A percentile compares a stretch with the other conserved stretches of the same genome.
phyloP scores from a whole-genome alignment of 2,888 invertebrate genomes.

The Microctonus aethiopoides region DNA sequence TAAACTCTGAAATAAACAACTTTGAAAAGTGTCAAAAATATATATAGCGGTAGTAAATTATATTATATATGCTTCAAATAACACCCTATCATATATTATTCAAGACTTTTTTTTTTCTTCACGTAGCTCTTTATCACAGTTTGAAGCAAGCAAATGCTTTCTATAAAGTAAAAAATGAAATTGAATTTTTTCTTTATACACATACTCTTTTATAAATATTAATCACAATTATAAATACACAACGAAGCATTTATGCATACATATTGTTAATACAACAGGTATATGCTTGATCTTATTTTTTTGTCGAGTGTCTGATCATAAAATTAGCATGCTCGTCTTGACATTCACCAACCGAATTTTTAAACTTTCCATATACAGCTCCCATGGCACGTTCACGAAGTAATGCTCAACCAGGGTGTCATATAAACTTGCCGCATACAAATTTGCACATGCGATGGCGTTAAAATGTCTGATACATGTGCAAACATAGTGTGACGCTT shows the following conservation, averaged over 20 bases:
- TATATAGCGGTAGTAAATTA: background rate
- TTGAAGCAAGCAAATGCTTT: background rate
- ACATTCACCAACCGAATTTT: constrained; percentile 1
- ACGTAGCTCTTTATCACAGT: background rate
- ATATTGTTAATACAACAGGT: no score
- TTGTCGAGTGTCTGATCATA: constrained; percentile 11
- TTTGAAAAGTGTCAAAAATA: background rate
- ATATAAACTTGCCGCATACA: constrained; percentile 54
- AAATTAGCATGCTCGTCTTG: constrained; percentile 21
- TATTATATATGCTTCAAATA: background rate
- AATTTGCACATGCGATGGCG: constrained; percentile 48
- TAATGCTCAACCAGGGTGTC: constrained; percentile 48
- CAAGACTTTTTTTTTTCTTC: background rate
- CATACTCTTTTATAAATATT: no score
- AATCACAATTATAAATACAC: no score
- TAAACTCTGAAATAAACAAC: background rate
- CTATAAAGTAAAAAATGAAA: background rate
- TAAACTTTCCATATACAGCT: constrained; percentile 25
- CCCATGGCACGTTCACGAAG: constrained; percentile 30
- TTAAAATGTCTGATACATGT: constrained; percentile 45
- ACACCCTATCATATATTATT: background rate
- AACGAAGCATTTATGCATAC: no score
- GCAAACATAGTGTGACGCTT: constrained; percentile 27
- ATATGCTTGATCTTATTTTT: background rate
- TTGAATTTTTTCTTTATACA: background rate